A percentile compares a stretch with the other conserved stretches of the same genome.
Evolutionary conservation across 2,113 vertebrate species (phyloP).

Genomic region (Tachuris rubrigastra): DNA sequence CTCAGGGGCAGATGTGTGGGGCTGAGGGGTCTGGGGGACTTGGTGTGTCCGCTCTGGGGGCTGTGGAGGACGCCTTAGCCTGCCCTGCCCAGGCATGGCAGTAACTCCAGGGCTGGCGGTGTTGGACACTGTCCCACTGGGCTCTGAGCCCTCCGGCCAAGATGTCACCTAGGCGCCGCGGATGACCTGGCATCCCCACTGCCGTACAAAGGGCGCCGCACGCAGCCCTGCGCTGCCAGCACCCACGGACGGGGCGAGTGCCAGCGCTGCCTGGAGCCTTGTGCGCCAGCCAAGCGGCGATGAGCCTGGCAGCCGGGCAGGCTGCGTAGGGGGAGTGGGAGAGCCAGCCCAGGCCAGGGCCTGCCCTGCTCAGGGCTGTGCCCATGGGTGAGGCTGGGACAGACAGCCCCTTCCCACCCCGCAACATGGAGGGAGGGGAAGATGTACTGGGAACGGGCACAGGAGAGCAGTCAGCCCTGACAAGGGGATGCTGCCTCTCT

Average conservation of each 20-base stretch:
- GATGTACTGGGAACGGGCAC: not conserved
- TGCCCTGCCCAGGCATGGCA: not conserved
- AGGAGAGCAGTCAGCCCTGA: not conserved
- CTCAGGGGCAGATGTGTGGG: not conserved
- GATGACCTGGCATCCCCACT: not conserved
- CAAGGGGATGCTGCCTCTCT: not conserved
- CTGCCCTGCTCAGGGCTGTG: not conserved
- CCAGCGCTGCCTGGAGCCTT: not conserved
- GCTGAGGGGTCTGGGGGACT: not conserved
- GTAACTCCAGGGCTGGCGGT: not conserved
- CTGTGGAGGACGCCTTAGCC: not conserved
- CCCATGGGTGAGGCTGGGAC: not conserved
- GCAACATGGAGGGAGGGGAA: accelerated
- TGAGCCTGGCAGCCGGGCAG: not conserved
- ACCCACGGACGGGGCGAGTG: not conserved
- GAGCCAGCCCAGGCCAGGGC: not conserved
- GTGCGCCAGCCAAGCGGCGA: not conserved
- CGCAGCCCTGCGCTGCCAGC: not conserved
- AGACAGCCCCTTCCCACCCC: not conserved
- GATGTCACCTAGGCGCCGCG: constrained; percentile 11
- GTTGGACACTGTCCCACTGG: not conserved
- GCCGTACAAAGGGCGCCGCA: not conserved
- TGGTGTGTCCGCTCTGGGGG: accelerated
- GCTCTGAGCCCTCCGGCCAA: not conserved
- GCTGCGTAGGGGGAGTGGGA: not conserved